phyloP scores from a whole-genome alignment of 2,113 vertebrate genomes.

The Vicugna pacos region DNA sequence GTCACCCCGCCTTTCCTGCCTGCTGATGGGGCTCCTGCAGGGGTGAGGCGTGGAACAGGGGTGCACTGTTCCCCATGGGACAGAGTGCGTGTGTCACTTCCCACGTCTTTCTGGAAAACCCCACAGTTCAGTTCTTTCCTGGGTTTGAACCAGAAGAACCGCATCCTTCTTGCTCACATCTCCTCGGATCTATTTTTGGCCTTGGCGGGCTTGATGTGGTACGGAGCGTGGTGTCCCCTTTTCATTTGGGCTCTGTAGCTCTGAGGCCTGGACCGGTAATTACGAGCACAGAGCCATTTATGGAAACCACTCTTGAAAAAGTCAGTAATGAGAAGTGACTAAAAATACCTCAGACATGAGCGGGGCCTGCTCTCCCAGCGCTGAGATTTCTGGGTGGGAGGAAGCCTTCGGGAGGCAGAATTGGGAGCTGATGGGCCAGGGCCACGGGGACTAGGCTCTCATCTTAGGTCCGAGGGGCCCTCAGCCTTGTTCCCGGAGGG shows the following conservation, averaged over 20 bases:
- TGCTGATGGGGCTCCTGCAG: not conserved
- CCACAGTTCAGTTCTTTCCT: not conserved
- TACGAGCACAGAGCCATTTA: constrained; percentile 68
- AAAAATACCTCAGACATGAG: constrained; percentile 32
- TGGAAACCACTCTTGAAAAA: constrained; percentile 56
- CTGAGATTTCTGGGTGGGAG: constrained; percentile 44
- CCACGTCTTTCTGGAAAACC: constrained; percentile 27
- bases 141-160: not conserved
- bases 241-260: constrained; percentile 73
- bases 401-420: not conserved
- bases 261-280: constrained; percentile 65
- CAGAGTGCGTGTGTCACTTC: not conserved
- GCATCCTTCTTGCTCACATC: constrained; percentile 43
- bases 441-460: not conserved
- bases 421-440: not conserved
- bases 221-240: constrained; percentile 60
- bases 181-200: constrained; percentile 59
- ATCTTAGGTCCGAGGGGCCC: not conserved
- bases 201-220: constrained; percentile 71
- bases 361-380: not conserved
- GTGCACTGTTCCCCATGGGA: not conserved
- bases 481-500: fast-evolving
- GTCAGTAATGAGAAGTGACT: constrained; percentile 30
- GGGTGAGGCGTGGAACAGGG: not conserved
- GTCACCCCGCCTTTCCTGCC: not conserved